Conservation (phyloP, 2,888 invertebrate genomes). For the Lottia gigantea region DNA sequence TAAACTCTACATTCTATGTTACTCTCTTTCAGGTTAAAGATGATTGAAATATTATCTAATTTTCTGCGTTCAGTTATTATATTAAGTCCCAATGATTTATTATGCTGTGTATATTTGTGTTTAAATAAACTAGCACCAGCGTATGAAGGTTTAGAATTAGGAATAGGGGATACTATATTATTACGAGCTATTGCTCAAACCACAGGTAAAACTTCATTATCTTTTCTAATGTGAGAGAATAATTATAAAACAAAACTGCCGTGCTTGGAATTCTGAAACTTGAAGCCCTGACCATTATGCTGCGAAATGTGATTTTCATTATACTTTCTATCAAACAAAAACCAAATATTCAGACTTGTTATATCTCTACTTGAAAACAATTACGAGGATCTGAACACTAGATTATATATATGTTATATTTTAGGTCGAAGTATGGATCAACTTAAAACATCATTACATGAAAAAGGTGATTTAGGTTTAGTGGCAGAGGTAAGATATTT, state of each 20-base stretch:
- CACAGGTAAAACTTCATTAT: slow-evolving; percentile 53
- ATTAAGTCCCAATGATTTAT: slow-evolving; percentile 87
- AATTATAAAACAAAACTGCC: too few species aligned
- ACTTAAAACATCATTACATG: slow-evolving; percentile 79
- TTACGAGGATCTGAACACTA: too few species aligned
- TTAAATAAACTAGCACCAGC: slow-evolving; percentile 96
- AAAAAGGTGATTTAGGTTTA: slow-evolving; percentile 88
- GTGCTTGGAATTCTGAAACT: background rate
- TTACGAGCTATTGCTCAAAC: slow-evolving; percentile 88
- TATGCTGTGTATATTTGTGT: slow-evolving; percentile 91
- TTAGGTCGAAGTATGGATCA: slow-evolving; percentile 79
- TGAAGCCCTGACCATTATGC: too few species aligned
- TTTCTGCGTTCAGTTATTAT: slow-evolving; percentile 91
- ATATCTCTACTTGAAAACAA: too few species aligned
- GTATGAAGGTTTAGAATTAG: slow-evolving; percentile 91
- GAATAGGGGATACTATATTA: slow-evolving; percentile 89
- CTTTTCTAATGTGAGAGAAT: too few species aligned
- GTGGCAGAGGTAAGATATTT: slow-evolving; percentile 79
- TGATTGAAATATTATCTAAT: slow-evolving; percentile 90
- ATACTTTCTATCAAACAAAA: too few species aligned
- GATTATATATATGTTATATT: too few species aligned
- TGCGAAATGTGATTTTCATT: too few species aligned
- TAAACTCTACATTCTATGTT: too few species aligned
- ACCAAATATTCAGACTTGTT: too few species aligned
- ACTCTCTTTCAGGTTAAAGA: slow-evolving; percentile 78